phyloP scores from a whole-genome alignment of 2,797 vertebrate species.

The Mus spretus region DNA sequence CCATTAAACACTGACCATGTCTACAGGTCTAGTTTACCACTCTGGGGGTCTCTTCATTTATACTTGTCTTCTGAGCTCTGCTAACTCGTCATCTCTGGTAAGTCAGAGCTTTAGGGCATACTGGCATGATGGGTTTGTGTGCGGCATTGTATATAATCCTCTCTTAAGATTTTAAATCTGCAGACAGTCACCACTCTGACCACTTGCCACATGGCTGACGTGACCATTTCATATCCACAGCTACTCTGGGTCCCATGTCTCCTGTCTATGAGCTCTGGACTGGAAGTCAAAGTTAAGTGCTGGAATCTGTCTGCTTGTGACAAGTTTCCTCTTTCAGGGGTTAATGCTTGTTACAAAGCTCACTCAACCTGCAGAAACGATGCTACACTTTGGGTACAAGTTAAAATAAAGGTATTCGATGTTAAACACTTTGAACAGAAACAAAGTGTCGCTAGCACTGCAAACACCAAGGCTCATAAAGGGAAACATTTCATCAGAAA shows the following conservation, averaged over 20 bases:
- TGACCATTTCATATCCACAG: not conserved
- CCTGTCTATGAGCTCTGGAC: not conserved
- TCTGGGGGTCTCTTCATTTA: not conserved
- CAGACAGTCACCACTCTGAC: not conserved
- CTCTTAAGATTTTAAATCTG: not conserved
- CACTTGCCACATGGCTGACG: not conserved
- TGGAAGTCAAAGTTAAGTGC: not conserved
- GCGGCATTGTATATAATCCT: not conserved
- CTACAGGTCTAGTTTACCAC: not conserved
- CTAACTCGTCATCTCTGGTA: not conserved
- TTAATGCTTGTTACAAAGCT: slow-evolving; percentile 8
- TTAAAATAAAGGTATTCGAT: not conserved
- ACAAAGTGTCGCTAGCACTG: not conserved
- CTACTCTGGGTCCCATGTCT: not conserved
- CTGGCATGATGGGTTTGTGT: not conserved
- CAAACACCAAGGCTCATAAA: not conserved
- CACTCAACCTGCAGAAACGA: not conserved
- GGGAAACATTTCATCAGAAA: not conserved
- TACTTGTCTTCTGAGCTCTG: slow-evolving; percentile 28
- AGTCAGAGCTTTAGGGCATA: not conserved
- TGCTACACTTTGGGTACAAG: not conserved
- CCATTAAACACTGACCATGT: not conserved
- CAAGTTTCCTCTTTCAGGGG: not conserved
- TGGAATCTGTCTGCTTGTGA: not conserved
- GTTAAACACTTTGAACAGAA: not conserved